Evolutionary conservation across 1,140 invertebrate species (phyloP).

Genomic region (Camponotus floridanus): DNA sequence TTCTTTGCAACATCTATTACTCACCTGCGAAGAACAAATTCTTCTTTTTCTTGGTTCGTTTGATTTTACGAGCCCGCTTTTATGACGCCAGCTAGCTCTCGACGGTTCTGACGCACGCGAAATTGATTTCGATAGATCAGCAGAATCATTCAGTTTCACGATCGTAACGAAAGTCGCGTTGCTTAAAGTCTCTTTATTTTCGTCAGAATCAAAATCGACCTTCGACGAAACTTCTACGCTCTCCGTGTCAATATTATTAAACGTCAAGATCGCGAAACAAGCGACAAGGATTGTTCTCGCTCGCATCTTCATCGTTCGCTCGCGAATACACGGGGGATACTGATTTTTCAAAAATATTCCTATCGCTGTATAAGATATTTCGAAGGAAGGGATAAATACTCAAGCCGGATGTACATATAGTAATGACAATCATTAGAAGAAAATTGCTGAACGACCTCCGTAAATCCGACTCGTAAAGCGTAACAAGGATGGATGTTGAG

Average conservation of each 20-base stretch:
- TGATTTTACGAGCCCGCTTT: constrained; percentile 1
- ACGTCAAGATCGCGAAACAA: background rate
- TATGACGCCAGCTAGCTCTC: background rate
- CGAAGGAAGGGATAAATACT: constrained; percentile 64
- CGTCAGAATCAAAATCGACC: constrained; percentile 56
- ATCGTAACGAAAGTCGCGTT: background rate
- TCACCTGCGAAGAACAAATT: constrained; percentile 28
- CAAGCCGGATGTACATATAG: constrained; percentile 58
- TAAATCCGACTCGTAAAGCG: constrained; percentile 36
- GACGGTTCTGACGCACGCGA: background rate
- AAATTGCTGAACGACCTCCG: constrained; percentile 71
- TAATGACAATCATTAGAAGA: constrained; percentile 74
- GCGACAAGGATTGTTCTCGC: background rate
- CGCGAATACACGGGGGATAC: constrained; percentile 20
- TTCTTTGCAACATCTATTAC: background rate
- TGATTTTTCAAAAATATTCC: constrained; percentile 33
- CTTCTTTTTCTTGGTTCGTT: constrained; percentile 22
- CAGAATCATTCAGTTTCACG: background rate
- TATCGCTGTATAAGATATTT: background rate
- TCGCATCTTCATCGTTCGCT: constrained; percentile 50
- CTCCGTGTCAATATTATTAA: background rate
- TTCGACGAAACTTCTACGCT: constrained; percentile 60
- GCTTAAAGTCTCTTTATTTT: background rate
- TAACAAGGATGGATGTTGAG: constrained; percentile 15
- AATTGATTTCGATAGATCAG: background rate